Percentiles rank a stretch among this genome's conserved stretches.
These are phyloP conservation scores for Drosophila helvetica DNA, from an alignment of 2,888 invertebrate genomes.

Conservation along the genomic window DNA sequence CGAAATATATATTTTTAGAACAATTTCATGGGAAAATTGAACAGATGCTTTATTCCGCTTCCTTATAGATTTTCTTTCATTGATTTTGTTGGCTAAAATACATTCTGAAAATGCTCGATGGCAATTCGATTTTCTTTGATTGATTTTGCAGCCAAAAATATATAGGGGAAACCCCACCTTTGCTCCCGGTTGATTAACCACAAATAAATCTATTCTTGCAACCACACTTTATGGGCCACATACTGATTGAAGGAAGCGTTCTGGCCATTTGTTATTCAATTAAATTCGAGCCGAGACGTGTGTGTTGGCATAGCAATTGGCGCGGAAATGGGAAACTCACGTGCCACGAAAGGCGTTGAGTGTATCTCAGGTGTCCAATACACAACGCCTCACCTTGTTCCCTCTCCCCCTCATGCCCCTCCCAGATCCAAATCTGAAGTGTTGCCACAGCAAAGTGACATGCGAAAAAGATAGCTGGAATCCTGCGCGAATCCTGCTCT, in stretches of 20 bases:
- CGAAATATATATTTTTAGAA: neutral
- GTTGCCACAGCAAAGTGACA: neutral
- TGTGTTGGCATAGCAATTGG: slow-evolving; percentile 40
- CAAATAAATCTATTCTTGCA: neutral
- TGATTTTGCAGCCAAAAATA: neutral
- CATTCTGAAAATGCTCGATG: too few relatives aligned
- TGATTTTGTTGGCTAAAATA: too few relatives aligned
- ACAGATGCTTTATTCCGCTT: neutral
- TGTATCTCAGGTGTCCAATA: slow-evolving; percentile 29
- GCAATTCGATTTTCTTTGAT: too few relatives aligned
- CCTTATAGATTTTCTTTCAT: too few relatives aligned
- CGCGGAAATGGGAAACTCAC: slow-evolving; percentile 52
- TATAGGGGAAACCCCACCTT: too few relatives aligned
- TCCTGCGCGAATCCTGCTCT: neutral
- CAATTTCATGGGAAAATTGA: neutral
- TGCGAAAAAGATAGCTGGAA: neutral
- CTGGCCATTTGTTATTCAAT: slow-evolving; percentile 42
- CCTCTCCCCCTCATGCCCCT: neutral
- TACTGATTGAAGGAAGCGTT: slow-evolving; percentile 27
- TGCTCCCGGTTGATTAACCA: neutral
- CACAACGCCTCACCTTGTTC: too few relatives aligned
- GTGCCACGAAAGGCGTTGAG: slow-evolving; percentile 50
- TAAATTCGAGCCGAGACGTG: slow-evolving; percentile 26
- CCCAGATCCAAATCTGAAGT: neutral
- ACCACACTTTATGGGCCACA: slow-evolving; percentile 2